Percentiles rank a stretch among this genome's conserved stretches.
Conservation (phyloP, 2,888 invertebrate genomes). For the Amphimallon solstitiale region DNA sequence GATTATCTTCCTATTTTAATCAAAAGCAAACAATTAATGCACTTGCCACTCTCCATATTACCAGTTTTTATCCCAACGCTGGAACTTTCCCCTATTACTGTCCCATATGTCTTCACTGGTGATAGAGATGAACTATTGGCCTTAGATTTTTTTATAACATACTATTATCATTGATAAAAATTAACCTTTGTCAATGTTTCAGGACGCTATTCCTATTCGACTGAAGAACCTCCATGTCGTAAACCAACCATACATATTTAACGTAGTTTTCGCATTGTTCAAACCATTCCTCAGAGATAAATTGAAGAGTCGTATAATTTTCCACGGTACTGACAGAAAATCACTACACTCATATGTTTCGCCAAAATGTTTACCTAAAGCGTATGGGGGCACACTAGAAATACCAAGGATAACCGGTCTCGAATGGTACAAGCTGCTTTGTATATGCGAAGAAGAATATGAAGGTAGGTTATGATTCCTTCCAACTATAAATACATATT, state of each 20-base stretch:
- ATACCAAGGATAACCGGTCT: slow-evolving; percentile 75
- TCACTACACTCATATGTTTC: slow-evolving; percentile 77
- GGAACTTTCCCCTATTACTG: too few relatives aligned
- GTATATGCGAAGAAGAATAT: slow-evolving; percentile 79
- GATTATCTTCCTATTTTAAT: too few relatives aligned
- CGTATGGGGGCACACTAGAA: slow-evolving; percentile 79
- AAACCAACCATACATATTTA: slow-evolving; percentile 91
- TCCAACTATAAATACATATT: slow-evolving; percentile 1
- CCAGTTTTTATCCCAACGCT: too few relatives aligned
- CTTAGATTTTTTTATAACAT: too few relatives aligned
- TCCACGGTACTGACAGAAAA: slow-evolving; percentile 81
- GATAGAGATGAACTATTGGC: too few relatives aligned
- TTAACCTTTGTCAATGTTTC: slow-evolving; percentile 54
- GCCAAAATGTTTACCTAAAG: slow-evolving; percentile 75
- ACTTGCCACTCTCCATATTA: too few relatives aligned
- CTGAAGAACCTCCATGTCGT: slow-evolving; percentile 89
- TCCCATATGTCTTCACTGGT: too few relatives aligned
- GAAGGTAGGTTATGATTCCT: slow-evolving; percentile 65
- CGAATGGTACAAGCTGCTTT: slow-evolving; percentile 78
- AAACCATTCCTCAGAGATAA: slow-evolving; percentile 92
- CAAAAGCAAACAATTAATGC: too few relatives aligned
- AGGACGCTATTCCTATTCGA: slow-evolving; percentile 87
- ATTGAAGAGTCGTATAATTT: slow-evolving; percentile 80
- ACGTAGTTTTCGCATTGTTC: slow-evolving; percentile 88
- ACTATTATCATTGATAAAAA: too few relatives aligned